These are phyloP conservation scores for Drosophila mayaguana DNA, from an alignment of 2,888 invertebrate genomes.

Conservation along the genomic window DNA sequence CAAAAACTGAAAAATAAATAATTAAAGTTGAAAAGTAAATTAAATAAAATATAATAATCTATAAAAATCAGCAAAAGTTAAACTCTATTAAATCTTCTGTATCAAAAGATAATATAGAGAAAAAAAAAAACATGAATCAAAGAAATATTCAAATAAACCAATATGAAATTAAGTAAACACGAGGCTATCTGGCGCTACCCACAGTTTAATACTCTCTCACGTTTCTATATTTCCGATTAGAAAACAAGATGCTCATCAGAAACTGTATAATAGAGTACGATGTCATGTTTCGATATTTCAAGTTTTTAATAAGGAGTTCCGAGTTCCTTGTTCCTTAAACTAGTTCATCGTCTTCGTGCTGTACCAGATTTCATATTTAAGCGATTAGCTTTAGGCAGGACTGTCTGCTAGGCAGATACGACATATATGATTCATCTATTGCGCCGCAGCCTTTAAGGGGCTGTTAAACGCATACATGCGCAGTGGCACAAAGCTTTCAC, in stretches of 20 bases:
- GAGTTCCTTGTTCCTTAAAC: background rate
- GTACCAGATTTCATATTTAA: background rate
- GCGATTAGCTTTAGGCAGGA: background rate
- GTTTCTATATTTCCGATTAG: too few relatives aligned
- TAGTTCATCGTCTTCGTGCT: background rate
- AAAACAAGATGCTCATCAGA: too few relatives aligned
- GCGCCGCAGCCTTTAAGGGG: constrained; percentile 47
- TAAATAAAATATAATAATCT: background rate
- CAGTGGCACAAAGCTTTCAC: constrained; percentile 38
- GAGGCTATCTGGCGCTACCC: too few relatives aligned
- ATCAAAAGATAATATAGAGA: too few relatives aligned
- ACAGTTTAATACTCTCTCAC: background rate
- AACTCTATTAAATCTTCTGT: too few relatives aligned
- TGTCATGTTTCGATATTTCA: background rate
- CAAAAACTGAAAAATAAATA: background rate
- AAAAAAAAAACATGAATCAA: too few relatives aligned
- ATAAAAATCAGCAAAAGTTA: background rate
- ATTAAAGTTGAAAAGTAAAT: background rate
- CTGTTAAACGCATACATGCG: constrained; percentile 54
- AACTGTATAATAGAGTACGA: too few relatives aligned
- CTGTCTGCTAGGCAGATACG: background rate
- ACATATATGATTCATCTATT: constrained; percentile 58
- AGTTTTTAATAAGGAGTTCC: background rate
- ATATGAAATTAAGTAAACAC: too few relatives aligned
- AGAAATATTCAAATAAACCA: too few relatives aligned